phyloP scores from a whole-genome alignment of 2,888 invertebrate species.

The Halictus ligatus region DNA sequence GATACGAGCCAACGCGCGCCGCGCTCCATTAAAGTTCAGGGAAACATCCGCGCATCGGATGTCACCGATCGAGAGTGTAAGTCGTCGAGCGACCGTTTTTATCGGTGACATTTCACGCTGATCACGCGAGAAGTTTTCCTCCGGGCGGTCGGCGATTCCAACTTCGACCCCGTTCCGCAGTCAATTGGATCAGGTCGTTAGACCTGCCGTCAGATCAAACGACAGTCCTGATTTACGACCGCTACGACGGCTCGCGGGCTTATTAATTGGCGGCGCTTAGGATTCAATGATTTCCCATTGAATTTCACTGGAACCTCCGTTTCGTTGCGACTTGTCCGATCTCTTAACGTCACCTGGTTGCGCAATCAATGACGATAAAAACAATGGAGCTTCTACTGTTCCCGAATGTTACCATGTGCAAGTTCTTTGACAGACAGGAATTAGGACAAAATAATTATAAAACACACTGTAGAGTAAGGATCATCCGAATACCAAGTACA shows the following conservation, averaged over 20 bases:
- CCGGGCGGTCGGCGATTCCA: not conserved
- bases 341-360: too few relatives aligned
- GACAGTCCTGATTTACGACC: not conserved
- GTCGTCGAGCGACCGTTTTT: constrained; percentile 19
- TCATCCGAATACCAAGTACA: too few relatives aligned
- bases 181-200: not conserved
- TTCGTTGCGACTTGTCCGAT: not conserved
- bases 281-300: not conserved
- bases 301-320: not conserved
- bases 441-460: too few relatives aligned
- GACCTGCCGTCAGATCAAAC: not conserved
- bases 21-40: not conserved
- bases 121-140: not conserved
- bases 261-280: not conserved
- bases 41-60: constrained; percentile 7
- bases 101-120: not conserved
- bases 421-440: too few relatives aligned
- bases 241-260: not conserved
- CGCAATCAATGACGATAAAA: too few relatives aligned
- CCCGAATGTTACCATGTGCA: too few relatives aligned
- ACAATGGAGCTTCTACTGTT: too few relatives aligned
- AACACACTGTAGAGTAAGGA: too few relatives aligned
- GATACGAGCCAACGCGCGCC: not conserved
- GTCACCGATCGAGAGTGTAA: constrained; percentile 21
- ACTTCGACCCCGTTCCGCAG: constrained; percentile 7